Evolutionary conservation across 2,888 invertebrate genomes (phyloP).

Genomic region (Strigamia crassipes): DNA sequence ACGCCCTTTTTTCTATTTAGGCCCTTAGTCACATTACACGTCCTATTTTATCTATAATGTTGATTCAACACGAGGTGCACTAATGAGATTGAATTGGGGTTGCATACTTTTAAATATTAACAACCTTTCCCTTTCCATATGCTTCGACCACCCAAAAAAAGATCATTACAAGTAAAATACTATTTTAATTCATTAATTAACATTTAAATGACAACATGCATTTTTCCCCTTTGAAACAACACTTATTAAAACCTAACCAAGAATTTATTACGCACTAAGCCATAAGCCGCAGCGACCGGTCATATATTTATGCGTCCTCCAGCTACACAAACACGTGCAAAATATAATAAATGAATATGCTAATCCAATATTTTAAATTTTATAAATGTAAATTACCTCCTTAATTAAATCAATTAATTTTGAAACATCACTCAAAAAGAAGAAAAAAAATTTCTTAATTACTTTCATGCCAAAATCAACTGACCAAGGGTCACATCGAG

Average conservation of each 20-base stretch:
- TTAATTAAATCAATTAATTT: slow-evolving; percentile 21
- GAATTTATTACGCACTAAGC: neutral
- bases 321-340: neutral
- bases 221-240: neutral
- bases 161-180: neutral
- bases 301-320: neutral
- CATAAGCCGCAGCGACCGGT: neutral
- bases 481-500: neutral
- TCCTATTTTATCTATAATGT: slow-evolving; percentile 7
- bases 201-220: neutral
- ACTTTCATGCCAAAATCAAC: neutral
- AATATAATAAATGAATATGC: slow-evolving; percentile 11
- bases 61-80: slow-evolving; percentile 1
- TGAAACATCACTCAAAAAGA: neutral
- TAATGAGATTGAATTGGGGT: slow-evolving; percentile 26
- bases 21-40: neutral
- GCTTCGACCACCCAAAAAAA: neutral
- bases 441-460: neutral
- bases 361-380: neutral
- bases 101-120: slow-evolving; percentile 19
- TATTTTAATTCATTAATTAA: neutral
- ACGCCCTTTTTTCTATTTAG: neutral
- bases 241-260: neutral
- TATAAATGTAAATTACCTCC: neutral
- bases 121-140: neutral